Base-by-base conservation (phyloP, 1,140 invertebrate genomes). In the Drosophila truncata region DNA sequence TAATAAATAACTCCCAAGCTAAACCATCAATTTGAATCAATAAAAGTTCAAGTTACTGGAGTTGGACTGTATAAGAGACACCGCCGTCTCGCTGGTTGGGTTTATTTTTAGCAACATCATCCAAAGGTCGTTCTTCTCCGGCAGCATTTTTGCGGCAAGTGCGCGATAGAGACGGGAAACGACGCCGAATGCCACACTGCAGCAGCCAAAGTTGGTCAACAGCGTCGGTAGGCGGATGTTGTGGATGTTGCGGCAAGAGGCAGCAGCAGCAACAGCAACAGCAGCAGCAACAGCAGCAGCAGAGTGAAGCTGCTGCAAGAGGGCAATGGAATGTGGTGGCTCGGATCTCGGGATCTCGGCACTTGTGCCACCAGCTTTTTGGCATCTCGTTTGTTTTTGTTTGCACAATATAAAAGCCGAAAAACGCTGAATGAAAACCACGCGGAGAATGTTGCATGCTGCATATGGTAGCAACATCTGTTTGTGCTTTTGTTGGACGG, bases 81-180 rank as follows among this genome's bases (percentile, higher is more conserved):
- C 20, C 52, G 61, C 20, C 52, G 61, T 55, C 63, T 63, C 44
- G 46, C 52, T 83, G 52, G 63, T 70, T 76, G 54, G 66, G 78
- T 76, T 90, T 90, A 91, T 91, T 91, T 91, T 91, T 91, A 91
- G 87, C 84, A 78, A 87, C 82, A 84, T 64, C 71, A 71, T 65
- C 55, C 87, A 91, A 91, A 91, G 87, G 87, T 91, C 87, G 87
- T 91, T 91, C 82, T 79, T 80, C 76, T 78, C 57, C 27, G 58
- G 75, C 76, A 78, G 52, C 76, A 78, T 78, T 64, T 84, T 73
- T 83, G 71, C 67, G 46, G 67, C 59, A 78, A 73, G 54, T 67
- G 39, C 31, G 69, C 35, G 42, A 66, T 50, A 35, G 57, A 70
- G 41, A 70, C 39, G 64, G 23, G 16, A 23, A 35, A 20, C 14